phyloP scores from a whole-genome alignment of 2,113 vertebrate species.

The Scolopax mira region DNA sequence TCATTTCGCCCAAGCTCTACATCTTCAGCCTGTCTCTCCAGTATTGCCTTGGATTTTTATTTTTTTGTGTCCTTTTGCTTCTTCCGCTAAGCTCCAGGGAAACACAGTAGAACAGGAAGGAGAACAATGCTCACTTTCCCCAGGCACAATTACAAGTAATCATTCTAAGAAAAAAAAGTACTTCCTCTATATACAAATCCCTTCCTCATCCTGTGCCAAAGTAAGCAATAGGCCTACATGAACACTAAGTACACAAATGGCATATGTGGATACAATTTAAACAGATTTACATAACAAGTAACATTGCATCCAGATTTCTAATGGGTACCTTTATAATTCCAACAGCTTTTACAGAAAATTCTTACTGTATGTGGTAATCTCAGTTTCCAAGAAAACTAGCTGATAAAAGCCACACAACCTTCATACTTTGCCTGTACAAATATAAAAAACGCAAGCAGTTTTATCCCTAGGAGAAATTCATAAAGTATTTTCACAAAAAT shows the following conservation, averaged over 20 bases:
- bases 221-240: background rate
- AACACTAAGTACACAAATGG: background rate
- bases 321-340: background rate
- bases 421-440: background rate
- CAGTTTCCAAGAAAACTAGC: background rate
- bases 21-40: background rate
- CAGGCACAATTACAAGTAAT: background rate
- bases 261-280: background rate
- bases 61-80: background rate
- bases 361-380: background rate
- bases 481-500: background rate
- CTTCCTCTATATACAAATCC: background rate
- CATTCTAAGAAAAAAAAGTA: background rate
- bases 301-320: background rate
- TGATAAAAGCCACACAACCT: background rate
- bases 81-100: background rate
- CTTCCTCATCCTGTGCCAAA: conserved; percentile 29
- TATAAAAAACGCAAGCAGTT: background rate
- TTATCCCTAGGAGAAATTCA: background rate
- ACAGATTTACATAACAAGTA: background rate
- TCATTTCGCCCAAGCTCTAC: background rate
- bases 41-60: background rate
- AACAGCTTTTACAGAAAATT: background rate
- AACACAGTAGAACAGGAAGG: background rate
- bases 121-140: background rate